Evolutionary conservation across 2,888 invertebrate genomes (phyloP), one percentile per base, ranked within the genome.

Genomic region (Girardia tigrina): DNA sequence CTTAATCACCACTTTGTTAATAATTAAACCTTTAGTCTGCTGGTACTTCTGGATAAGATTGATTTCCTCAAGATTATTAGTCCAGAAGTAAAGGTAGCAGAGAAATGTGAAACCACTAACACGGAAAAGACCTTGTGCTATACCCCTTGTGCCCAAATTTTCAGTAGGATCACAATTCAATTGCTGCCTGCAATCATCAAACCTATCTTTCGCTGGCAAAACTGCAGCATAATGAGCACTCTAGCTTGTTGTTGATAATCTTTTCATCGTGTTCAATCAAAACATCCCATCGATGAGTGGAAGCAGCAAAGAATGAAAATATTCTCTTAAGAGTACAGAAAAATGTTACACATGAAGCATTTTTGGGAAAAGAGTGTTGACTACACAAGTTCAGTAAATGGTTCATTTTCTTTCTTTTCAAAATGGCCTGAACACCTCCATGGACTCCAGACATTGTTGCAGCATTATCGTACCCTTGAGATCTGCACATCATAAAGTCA

Each of bases 361-460:
- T n/a, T n/a, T n/a, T n/a, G n/a, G n/a, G n/a, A 36, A 4, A 56
- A 56, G 56, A 56, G 56, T 56, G 56, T 56, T 56, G 56, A n/a
- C 56, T 23, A 56, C 4, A 56, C n/a, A 56, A 56, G 56, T 56
- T 56, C 4, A 56, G n/a, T 56, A 23, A 16, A 56, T 56, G 56
- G 56, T 56, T 23, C 8, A n/a, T 23, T n/a, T 56, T 56, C 56
- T 56, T 56, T 56, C 56, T 56, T 56, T 56, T 8, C 56, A 56
- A 23, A 56, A 56, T 56, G n/a, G 56, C 56, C 56, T 56, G 56
- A 56, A 56, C 56, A 56, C 56, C 56, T 56, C 56, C 56, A 56
- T 56, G 56, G n/a, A 56, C n/a, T 56, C n/a, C 56, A 56, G 56
- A 56, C n/a, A 56, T 56, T 56, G 56, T 56, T 4, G 56, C 56